Evolutionary conservation across 1,140 invertebrate species (phyloP), one percentile per base, ranked within the genome.

Genomic region (Adelges cooleyi): DNA sequence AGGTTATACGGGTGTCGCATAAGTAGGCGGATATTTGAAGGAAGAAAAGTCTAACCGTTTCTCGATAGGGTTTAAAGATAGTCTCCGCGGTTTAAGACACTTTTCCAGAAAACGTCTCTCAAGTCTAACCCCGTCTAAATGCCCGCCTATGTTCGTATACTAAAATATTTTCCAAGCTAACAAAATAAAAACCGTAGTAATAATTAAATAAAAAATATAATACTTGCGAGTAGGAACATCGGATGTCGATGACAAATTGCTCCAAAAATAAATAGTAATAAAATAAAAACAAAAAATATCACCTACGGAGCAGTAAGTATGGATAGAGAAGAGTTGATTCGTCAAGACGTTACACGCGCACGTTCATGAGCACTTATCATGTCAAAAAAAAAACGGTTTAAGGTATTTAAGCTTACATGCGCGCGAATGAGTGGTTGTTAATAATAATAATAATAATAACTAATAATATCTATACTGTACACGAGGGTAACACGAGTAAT

Each of bases 221-320:
- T 53, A 53, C 51, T 53, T 38, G 27, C 29, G 17, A 33, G 51
- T 53, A 53, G 51, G 51, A 53, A 53, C 51, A 53, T 33, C 15
- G n/a, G n/a, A 3, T n/a, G 4, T 51, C 27, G 25, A n/a, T n/a
- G n/a, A 29, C 17, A 48, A 51, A 29, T 29, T 29, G 4, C 46
- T 11, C 20, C 5, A 49, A 49, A 27, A 3, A 20, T 20, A 46
- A 29, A 52, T 33, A 20, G 23, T 36, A 36, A 36, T 53, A 53
- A 25, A n/a, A 18, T n/a, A n/a, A n/a, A n/a, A n/a, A n/a, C n/a
- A n/a, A n/a, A n/a, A n/a, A n/a, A n/a, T n/a, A n/a, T 13, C 36
- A 53, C 17, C 10, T 33, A 33, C 36, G 20, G n/a, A 53, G 33
- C 13, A 8, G 33, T 53, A 36, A 53, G 36, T 53, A 53, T 53